A percentile compares a stretch with the other conserved stretches of the same genome.
These are phyloP conservation scores for Polymixis lichenea DNA, from an alignment of 2,888 invertebrate genomes.

Conservation along the genomic window DNA sequence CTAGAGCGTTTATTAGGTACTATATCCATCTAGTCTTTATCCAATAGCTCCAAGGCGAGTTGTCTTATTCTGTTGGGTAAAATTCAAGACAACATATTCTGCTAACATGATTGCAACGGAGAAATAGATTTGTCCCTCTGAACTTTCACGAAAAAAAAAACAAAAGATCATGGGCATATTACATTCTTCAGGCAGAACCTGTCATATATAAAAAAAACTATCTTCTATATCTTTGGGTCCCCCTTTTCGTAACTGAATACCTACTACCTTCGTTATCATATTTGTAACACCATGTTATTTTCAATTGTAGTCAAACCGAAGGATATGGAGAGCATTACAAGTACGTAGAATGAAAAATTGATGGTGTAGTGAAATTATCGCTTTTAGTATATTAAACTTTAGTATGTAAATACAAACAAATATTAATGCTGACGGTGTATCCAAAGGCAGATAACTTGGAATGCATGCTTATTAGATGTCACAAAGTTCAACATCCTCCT, in stretches of 20 bases:
- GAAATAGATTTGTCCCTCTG: not conserved
- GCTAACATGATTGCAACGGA: not conserved
- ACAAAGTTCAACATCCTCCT: constrained; percentile 33
- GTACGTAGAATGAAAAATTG: constrained; percentile 89
- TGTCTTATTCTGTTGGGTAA: not conserved
- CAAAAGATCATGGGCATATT: not conserved
- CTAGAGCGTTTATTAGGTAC: not conserved
- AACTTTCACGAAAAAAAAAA: not conserved
- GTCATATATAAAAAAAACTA: not conserved
- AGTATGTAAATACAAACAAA: constrained; percentile 18
- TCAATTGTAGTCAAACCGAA: constrained; percentile 92
- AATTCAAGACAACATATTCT: not conserved
- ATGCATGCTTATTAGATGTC: constrained; percentile 60
- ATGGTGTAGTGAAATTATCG: constrained; percentile 49
- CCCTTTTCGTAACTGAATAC: constrained; percentile 9
- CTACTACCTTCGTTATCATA: constrained; percentile 9
- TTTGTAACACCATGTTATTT: constrained; percentile 72
- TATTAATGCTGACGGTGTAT: constrained; percentile 22
- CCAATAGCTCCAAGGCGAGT: not conserved
- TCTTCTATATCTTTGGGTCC: not conserved
- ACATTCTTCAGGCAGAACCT: not conserved
- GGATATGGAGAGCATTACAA: constrained; percentile 95
- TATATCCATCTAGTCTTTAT: not conserved
- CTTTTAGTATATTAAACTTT: constrained; percentile 44
- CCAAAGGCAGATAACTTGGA: constrained; percentile 25